phyloP scores from a whole-genome alignment of 2,797 vertebrate genomes.

The Aphelocoma californica region DNA sequence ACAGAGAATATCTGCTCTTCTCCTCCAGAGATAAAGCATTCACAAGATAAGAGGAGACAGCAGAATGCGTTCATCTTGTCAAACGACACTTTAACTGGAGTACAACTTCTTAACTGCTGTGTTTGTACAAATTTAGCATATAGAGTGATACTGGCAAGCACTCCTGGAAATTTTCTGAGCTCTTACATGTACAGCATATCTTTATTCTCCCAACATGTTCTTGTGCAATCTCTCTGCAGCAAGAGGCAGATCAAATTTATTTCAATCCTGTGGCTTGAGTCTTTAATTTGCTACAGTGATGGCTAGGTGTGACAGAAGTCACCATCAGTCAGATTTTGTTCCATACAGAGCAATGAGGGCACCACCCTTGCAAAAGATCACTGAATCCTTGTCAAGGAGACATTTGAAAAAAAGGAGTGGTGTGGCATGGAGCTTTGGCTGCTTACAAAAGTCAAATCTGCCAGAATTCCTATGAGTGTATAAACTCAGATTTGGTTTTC shows the following conservation, averaged over 20 bases:
- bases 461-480: background rate
- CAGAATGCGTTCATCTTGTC: slow-evolving; percentile 46
- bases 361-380: background rate
- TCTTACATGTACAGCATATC: background rate
- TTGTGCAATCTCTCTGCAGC: background rate
- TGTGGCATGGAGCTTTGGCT: background rate
- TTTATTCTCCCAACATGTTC: background rate
- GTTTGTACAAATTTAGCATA: slow-evolving; percentile 65
- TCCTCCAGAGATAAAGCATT: slow-evolving; percentile 42
- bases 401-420: background rate
- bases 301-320: background rate
- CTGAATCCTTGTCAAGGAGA: background rate
- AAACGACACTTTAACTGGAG: slow-evolving; percentile 26
- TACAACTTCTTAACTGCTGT: slow-evolving; percentile 51
- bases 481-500: background rate
- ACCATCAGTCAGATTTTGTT: background rate
- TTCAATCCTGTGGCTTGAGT: background rate
- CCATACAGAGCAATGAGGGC: background rate
- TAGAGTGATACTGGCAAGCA: slow-evolving; percentile 42
- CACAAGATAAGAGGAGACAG: slow-evolving; percentile 58
- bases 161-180: slow-evolving; percentile 15
- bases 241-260: slow-evolving; percentile 28
- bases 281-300: background rate
- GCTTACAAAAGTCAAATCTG: background rate
- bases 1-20: slow-evolving; percentile 10